These are phyloP conservation scores for Drosophila ercepeae DNA, from an alignment of 1,140 invertebrate species.

Conservation along the genomic window DNA sequence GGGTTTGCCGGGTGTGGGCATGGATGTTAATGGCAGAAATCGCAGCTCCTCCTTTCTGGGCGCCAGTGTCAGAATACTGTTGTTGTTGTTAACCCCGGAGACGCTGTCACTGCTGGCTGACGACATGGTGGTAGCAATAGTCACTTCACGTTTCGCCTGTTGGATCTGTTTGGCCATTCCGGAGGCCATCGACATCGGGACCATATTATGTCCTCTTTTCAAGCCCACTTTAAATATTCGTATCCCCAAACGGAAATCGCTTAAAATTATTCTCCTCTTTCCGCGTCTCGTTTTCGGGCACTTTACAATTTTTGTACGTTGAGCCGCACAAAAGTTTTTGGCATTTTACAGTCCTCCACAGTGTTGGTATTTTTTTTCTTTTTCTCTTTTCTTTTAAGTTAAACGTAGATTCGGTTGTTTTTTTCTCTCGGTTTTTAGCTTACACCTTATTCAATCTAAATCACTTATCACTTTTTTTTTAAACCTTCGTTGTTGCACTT, in stretches of 20 bases:
- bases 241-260: constrained; percentile 1
- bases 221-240: constrained; percentile 2
- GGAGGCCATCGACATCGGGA: constrained; percentile 46
- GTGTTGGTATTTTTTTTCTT: constrained; percentile 58
- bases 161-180: constrained; percentile 32
- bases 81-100: not conserved
- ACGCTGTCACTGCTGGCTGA: constrained; percentile 1
- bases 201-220: constrained; percentile 20
- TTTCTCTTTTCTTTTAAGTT: not conserved
- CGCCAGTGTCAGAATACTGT: constrained; percentile 1
- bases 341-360: constrained; percentile 59
- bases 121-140: constrained; percentile 11
- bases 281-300: constrained; percentile 46
- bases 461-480: not conserved
- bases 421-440: not conserved
- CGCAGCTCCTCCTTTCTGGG: constrained; percentile 47
- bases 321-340: constrained; percentile 68
- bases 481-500: not conserved
- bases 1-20: constrained; percentile 45
- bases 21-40: constrained; percentile 54
- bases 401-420: not conserved
- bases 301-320: constrained; percentile 71
- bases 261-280: not conserved
- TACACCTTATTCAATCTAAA: not conserved
- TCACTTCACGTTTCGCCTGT: constrained; percentile 33